A percentile compares a stretch with the other conserved stretches of the same genome.
phyloP scores from a whole-genome alignment of 1,140 invertebrate genomes.

The Maniola jurtina region DNA sequence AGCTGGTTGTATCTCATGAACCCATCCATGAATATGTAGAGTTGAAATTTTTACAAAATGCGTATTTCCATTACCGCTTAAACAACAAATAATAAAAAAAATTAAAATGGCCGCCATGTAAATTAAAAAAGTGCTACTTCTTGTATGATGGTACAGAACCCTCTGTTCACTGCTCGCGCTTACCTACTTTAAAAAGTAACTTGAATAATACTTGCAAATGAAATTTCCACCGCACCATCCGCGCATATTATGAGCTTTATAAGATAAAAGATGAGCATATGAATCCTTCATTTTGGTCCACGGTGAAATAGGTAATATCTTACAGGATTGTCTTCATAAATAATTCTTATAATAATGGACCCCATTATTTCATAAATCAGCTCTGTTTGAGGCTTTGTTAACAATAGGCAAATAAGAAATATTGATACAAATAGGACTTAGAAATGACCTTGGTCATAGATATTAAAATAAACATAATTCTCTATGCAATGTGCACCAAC shows the following conservation, averaged over 20 bases:
- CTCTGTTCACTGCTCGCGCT: too few relatives aligned
- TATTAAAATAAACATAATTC: background rate
- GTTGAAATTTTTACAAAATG: too few relatives aligned
- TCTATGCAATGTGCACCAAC: too few relatives aligned
- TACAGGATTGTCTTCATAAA: background rate
- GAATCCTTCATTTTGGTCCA: conserved; percentile 12
- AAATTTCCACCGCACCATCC: background rate
- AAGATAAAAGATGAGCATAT: conserved; percentile 12
- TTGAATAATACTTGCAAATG: conserved; percentile 11
- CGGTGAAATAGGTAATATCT: background rate
- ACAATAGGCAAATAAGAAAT: too few relatives aligned
- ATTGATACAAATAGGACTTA: too few relatives aligned
- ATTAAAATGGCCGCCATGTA: too few relatives aligned
- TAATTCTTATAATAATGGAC: background rate
- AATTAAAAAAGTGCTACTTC: too few relatives aligned
- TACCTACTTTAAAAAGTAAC: background rate
- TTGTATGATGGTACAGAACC: too few relatives aligned
- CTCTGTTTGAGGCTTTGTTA: background rate
- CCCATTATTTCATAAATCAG: conserved; percentile 4
- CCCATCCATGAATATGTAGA: too few relatives aligned
- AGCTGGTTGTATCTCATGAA: too few relatives aligned
- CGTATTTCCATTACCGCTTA: too few relatives aligned
- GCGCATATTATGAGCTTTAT: background rate
- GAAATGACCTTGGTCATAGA: background rate
- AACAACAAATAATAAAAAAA: too few relatives aligned